Base-by-base conservation (phyloP, 2,888 invertebrate genomes). In the Stegophylla sp. region DNA sequence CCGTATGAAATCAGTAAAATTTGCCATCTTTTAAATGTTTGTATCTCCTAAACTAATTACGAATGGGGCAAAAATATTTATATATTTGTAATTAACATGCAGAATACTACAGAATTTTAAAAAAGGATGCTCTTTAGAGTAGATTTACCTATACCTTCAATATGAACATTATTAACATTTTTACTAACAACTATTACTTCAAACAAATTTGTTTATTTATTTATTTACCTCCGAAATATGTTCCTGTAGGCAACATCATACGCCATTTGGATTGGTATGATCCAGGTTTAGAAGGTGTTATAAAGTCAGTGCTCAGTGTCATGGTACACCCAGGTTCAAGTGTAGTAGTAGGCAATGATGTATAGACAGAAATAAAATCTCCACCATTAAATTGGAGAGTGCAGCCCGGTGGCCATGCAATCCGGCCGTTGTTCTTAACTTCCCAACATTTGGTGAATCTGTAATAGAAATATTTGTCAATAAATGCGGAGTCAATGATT, bases 371-470 rank as follows among this genome's bases (percentile, higher is more conserved):
- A 85, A 93, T 88, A 85, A 89, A 87, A 83, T 89, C 88, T 10
- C 94, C 94, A 83, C 91, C 91, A 20, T 91, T 92, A 85, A 92
- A 93, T 84, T 91, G 89, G 84, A 96, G 87, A 86, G 91, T 92
- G 87, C 96, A 92, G 83, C 93, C 93, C 15, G 90, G 90, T 0
- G 98, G 97, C 98, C 98, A 98, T 23, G 89, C 86, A 84, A 95
- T 94, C 28, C 90, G 90, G 13, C 97, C 97, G 85, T 91, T 92
- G 87, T 98, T 98, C 86, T 92, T 91, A 84, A 98, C 89, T 85
- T 91, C 91, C 95, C 97, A 98, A 71, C 91, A 91, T 88, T 97
- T 96, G 85, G 92, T 90, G 88, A 96, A 96, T 86, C 91, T 92
- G 84, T 86, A 83, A 74, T 51, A 9, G 53, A 75, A 17, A 48